phyloP scores from a whole-genome alignment of 2,888 invertebrate genomes.

The Drosophila paranaensis region DNA sequence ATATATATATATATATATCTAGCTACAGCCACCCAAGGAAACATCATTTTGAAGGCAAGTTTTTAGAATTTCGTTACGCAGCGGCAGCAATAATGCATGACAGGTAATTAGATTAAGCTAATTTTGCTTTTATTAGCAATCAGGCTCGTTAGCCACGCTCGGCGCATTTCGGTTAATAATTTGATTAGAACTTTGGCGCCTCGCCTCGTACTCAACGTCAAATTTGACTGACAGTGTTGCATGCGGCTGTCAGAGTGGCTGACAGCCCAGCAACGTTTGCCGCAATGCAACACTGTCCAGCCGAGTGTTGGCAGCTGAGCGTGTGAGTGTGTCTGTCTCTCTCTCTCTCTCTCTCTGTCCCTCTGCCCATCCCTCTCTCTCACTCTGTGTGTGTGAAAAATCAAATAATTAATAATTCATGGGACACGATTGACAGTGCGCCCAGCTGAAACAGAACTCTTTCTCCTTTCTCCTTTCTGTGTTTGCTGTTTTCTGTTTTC shows the following conservation, averaged over 20 bases:
- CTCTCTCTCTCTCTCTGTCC: conserved; percentile 9
- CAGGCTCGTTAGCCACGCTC: conserved; percentile 51
- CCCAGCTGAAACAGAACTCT: conserved; percentile 59
- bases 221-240: conserved; percentile 40
- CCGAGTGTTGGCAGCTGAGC: conserved; percentile 21
- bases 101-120: conserved; percentile 83
- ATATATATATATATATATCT: neutral
- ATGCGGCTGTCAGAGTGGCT: conserved; percentile 56
- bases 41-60: conserved; percentile 35
- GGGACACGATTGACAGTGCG: conserved; percentile 75
- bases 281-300: conserved; percentile 76
- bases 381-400: conserved; percentile 54
- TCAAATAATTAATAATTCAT: conserved; percentile 82
- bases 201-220: conserved; percentile 4
- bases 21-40: conserved; percentile 7
- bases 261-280: conserved; percentile 48
- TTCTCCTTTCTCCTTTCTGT: conserved; percentile 22
- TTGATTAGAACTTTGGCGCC: conserved; percentile 55
- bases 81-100: conserved; percentile 70
- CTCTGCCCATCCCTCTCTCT: neutral
- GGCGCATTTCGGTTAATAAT: conserved; percentile 70
- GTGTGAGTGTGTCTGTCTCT: conserved; percentile 9
- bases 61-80: conserved; percentile 53
- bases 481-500: neutral
- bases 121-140: conserved; percentile 81